Base-by-base conservation (phyloP, 2,797 vertebrate genomes). In the Triplophysa bombifrons region DNA sequence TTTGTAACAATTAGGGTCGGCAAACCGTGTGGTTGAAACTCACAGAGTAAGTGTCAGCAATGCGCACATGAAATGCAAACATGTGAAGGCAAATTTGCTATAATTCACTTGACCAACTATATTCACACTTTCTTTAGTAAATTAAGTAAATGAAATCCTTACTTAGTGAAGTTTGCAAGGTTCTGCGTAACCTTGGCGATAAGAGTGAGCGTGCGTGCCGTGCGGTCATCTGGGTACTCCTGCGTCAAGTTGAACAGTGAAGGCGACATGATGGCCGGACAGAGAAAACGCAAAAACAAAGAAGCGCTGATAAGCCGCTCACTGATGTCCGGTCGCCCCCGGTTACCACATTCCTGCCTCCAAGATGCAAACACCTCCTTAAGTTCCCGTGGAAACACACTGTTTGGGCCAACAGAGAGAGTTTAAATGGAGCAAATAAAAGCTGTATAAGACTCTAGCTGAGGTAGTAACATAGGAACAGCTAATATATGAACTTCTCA, bases 181-280 rank as follows among this genome's bases (percentile, higher is more conserved):
- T 99, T 99, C 89, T 99, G 98, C 0, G 97, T 99, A 84, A 99
- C 98, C 92, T 99, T 99, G 87, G 98, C 98, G 0, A 99, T 99
- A 87, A 99, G 96, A 1, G 98, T 99, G 85, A 99, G 92, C 0
- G 98, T 99, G 50, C 98, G 97, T 0, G 98, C 97, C 0, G 98
- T 99, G 88, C 98, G 96, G 93, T 99, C 98, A 0, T 99, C 98
- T 0, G 98, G 98, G 84, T 99, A 99, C 86, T 98, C 98, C 91
- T 99, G 97, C 76, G 98, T 97, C 82, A 99, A 90, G 79, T 94
- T 96, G 92, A 99, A 99, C 73, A 99, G 96, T 0, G 97, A 99
- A 0, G 98, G 98, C 0, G 98, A 99, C 98, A 99, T 99, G 94
- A 99, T 96, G 89, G 98, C 97, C 0, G 98, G 98, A 81, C 98